Evolutionary conservation across 2,113 vertebrate genomes (phyloP), one percentile per base, ranked within the genome.

Genomic region (Abramis brama): DNA sequence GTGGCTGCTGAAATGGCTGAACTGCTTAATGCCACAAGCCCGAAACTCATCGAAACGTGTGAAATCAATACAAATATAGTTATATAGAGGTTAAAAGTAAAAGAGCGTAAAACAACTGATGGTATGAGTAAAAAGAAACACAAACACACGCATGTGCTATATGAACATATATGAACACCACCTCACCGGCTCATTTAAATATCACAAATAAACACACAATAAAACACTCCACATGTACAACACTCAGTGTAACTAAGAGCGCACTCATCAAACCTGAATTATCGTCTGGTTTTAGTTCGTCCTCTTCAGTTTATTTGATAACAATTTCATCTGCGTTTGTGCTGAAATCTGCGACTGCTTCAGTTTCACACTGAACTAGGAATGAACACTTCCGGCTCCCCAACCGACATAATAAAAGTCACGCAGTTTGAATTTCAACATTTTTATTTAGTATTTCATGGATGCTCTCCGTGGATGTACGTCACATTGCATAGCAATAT

Each of bases 401-500:
- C 23, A 11, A 10, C 3, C 5, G 19, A 52, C 87, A 88, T 60
- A 88, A 81, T 88, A 88, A 84, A 88, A 83, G 87, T 81, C 23
- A 74, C 55, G 33, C 30, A 8, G 19, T 15, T 82, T 15, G 27
- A 82, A 52, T 82, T 70, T 52, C 45, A 70, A 43, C n/a, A 39
- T 27, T 39, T 55, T 57, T 86, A 64, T 79, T 62, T 43, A 39
- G 57, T 15, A 43, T 13, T 60, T 39, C 45, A 33, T 33, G 11
- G 19, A 43, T 33, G 45, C 9, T 52, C 33, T 87, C 27, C 19
- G 57, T 62, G 50, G 50, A 60, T 82, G 50, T 83, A 80, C 64
- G 85, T 50, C 80, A 82, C 59, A 83, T 83, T 89, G 87, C 87
- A 87, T 86, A 86, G 84, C 71, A 85, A 79, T 79, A 87, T 82